Conservation (phyloP, 2,113 vertebrate genomes). For the Panthera leo region DNA sequence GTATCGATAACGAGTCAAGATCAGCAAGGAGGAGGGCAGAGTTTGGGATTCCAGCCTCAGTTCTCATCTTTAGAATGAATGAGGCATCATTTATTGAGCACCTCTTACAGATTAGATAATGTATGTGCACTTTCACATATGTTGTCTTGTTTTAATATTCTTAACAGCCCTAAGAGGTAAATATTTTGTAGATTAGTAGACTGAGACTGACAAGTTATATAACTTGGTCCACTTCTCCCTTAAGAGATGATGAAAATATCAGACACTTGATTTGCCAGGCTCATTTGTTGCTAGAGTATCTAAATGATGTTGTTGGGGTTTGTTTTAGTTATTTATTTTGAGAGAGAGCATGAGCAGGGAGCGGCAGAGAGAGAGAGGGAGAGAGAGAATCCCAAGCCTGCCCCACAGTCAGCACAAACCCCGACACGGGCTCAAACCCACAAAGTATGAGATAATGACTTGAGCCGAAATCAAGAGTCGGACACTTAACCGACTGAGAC, state of each 20-base stretch:
- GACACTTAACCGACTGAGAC: too few species aligned
- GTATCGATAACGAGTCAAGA: background rate
- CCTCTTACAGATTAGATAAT: background rate
- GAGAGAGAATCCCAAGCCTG: too few species aligned
- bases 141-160: background rate
- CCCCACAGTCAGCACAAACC: too few species aligned
- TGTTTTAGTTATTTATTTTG: too few species aligned
- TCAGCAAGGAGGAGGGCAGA: background rate
- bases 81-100: background rate
- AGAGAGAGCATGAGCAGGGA: too few species aligned
- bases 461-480: too few species aligned
- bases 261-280: too few species aligned
- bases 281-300: background rate
- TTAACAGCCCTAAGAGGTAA: background rate
- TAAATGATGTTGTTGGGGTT: background rate
- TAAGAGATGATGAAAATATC: too few species aligned
- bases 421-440: too few species aligned
- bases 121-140: background rate
- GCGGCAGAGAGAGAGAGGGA: too few species aligned
- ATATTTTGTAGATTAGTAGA: background rate
- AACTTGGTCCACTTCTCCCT: background rate
- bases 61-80: background rate
- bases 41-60: background rate
- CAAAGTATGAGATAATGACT: too few species aligned
- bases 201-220: background rate